Base-by-base conservation (phyloP, 2,888 invertebrate species). In the Gasteruption jaculator region DNA sequence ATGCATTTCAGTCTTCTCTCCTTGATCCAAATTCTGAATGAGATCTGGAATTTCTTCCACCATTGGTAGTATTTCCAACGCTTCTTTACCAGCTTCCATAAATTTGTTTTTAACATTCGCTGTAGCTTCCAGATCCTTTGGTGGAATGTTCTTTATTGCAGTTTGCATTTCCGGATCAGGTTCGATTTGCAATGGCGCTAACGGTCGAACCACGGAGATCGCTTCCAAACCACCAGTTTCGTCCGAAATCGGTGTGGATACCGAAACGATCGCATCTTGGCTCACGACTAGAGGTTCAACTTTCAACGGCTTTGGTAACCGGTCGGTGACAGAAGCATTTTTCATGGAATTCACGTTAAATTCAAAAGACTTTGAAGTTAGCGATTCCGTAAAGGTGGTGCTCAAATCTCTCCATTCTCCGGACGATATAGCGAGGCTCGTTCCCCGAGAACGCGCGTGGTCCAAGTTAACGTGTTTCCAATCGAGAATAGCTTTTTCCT, bases 321-420 rank as follows among this genome's bases (percentile, higher is more conserved):
- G 50, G 6, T 60, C 52, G 1, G 61, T 49, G 1, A 64, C 14
- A 1, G 64, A 57, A 4, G 44, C 37, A 11, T 43, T 42, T 58
- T 57, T 43, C n/a, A 68, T 73, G 2, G 74, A 71, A 57, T 81
- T 79, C 56, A 77, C 77, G 63, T 81, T 81, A 62, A 81, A 78
- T 45, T 74, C 73, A n/a, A n/a, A n/a, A n/a, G n/a, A n/a, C 50
- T 79, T 77, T 79, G 80, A 81, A 57, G 84, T 80, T 72, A 82
- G 77, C 2, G 78, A 75, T 56, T 80, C 80, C 43, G 81, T 76
- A 18, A 82, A 68, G 5, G 81, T 80, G 56, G 81, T 80, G 47
- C 80, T 74, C 56, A 82, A 75, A 55, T 82, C 81, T 45, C 77
- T 77, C 76, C 80, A 81, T 46, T 78, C 76, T 4, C 74, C 74